These are phyloP conservation scores for Autographa gamma DNA, from an alignment of 2,888 invertebrate species.

Conservation along the genomic window DNA sequence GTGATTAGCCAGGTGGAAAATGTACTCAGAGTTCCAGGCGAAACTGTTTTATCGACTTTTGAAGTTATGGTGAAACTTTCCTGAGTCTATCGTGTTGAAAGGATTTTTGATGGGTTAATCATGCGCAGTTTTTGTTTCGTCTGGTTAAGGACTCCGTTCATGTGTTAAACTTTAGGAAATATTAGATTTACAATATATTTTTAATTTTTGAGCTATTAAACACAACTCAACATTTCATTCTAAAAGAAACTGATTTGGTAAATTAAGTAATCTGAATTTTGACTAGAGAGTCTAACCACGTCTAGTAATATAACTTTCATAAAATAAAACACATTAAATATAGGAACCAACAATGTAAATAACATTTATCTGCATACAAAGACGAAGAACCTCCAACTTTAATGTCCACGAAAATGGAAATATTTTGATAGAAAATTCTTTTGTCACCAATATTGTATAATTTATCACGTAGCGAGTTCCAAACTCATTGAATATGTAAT, in stretches of 20 bases:
- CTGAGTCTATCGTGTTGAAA: too few relatives aligned
- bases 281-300: neutral
- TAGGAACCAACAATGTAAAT: neutral
- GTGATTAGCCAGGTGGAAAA: conserved; percentile 78
- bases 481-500: conserved; percentile 36
- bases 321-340: neutral
- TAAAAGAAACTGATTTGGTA: too few relatives aligned
- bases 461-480: conserved; percentile 21
- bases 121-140: neutral
- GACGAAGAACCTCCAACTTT: conserved; percentile 12
- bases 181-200: too few relatives aligned
- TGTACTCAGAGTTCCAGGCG: conserved; percentile 37
- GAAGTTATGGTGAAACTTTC: neutral
- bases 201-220: too few relatives aligned
- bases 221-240: too few relatives aligned
- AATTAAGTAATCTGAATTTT: too few relatives aligned
- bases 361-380: neutral
- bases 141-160: too few relatives aligned
- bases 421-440: conserved; percentile 17
- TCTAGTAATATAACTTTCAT: neutral
- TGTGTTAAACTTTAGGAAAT: too few relatives aligned
- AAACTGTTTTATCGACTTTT: neutral
- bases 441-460: conserved; percentile 22
- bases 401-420: conserved; percentile 20
- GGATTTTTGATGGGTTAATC: neutral